These are phyloP conservation scores for Drosophila mercatorum DNA, from an alignment of 2,888 invertebrate genomes.

Conservation along the genomic window DNA sequence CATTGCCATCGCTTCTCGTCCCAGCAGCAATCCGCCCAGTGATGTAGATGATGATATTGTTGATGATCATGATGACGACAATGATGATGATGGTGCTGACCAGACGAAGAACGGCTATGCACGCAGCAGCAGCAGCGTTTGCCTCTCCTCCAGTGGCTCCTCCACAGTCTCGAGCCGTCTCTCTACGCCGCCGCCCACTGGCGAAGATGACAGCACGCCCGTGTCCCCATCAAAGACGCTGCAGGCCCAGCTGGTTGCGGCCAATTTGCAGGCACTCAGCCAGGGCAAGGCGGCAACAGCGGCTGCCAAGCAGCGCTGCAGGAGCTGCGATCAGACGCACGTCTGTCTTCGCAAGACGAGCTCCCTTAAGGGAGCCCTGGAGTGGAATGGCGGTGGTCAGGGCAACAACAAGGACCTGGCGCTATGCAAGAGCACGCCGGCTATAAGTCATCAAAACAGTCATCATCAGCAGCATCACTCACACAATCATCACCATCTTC, in stretches of 20 bases:
- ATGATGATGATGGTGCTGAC: slow-evolving; percentile 30
- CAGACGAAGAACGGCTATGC: slow-evolving; percentile 61
- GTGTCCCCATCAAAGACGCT: slow-evolving; percentile 77
- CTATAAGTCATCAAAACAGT: slow-evolving; percentile 59
- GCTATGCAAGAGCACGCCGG: slow-evolving; percentile 81
- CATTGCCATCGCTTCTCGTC: slow-evolving; percentile 77
- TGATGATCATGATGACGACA: slow-evolving; percentile 38
- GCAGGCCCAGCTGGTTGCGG: slow-evolving; percentile 72
- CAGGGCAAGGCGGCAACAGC: slow-evolving; percentile 42
- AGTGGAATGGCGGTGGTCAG: slow-evolving; percentile 54
- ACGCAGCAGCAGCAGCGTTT: slow-evolving; percentile 37
- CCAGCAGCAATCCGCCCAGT: slow-evolving; percentile 72
- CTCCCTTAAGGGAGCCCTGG: slow-evolving; percentile 78
- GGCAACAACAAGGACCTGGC: slow-evolving; percentile 53
- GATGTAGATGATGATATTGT: slow-evolving; percentile 48
- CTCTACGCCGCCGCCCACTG: slow-evolving; percentile 82
- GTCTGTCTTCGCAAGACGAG: slow-evolving; percentile 75
- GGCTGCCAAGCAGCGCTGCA: slow-evolving; percentile 60
- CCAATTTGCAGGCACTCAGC: slow-evolving; percentile 72
- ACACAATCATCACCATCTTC: slow-evolving; percentile 45
- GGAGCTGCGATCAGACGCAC: slow-evolving; percentile 73
- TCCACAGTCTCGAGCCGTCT: slow-evolving; percentile 78
- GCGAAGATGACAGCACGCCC: slow-evolving; percentile 80
- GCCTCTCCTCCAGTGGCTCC: slow-evolving; percentile 47
- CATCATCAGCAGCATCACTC: slow-evolving; percentile 38